phyloP scores from a whole-genome alignment of 2,113 vertebrate genomes.

The Pelusios castaneus region DNA sequence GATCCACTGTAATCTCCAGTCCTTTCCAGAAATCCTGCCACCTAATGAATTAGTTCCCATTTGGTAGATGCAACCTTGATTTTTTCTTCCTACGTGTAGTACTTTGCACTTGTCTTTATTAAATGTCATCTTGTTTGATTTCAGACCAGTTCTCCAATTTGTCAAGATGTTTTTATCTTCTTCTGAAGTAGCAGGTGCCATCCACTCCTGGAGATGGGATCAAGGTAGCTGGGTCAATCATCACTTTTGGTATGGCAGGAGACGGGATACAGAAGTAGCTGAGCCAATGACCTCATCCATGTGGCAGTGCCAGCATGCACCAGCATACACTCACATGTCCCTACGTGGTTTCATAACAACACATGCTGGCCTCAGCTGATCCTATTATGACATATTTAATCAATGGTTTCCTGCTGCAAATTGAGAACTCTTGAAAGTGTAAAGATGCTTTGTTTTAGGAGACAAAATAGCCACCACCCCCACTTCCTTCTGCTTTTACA shows the following conservation, averaged over 20 bases:
- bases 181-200: neutral
- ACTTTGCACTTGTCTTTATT: neutral
- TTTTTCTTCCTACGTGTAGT: neutral
- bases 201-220: neutral
- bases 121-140: neutral
- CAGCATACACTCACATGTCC: neutral
- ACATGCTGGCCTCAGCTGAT: neutral
- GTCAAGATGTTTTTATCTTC: neutral
- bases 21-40: neutral
- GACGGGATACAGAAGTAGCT: neutral
- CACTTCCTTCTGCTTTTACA: fast-evolving
- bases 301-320: neutral
- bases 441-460: fast-evolving
- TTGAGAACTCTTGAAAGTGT: neutral
- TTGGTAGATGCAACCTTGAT: neutral
- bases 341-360: neutral
- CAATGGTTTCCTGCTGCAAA: neutral
- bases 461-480: fast-evolving
- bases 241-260: neutral
- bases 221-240: neutral
- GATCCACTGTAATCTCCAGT: neutral
- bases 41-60: neutral
- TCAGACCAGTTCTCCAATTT: neutral
- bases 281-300: neutral
- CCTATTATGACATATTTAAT: neutral